Base-by-base conservation (phyloP, 2,888 invertebrate genomes). In the Meiosimyza platycephala region DNA sequence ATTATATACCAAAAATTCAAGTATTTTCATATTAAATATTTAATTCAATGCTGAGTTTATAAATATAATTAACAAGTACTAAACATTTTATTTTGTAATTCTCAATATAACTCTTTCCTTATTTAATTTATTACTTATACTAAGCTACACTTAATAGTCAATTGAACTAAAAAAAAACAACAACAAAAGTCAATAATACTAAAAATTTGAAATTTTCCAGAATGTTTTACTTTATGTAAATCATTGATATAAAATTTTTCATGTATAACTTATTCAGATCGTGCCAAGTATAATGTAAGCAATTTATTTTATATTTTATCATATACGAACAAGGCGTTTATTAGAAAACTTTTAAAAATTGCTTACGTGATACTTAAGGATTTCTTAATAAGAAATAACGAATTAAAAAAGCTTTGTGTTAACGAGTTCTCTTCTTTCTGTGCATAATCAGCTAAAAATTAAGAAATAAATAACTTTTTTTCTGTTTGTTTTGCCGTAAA, bases 401-500 rank as follows among this genome's bases (percentile, higher is more conserved):
- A 40, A 40, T 1, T 9, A 9, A 40, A 40, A 9, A 9, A 40
- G 40, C 40, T 40, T 40, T 40, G 9, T 40, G 40, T 40, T 40
- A 40, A 40, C 4, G 4, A 40, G 40, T 40, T 40, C 1, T 9
- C 6, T 40, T 40, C 40, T 40, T 9, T 40, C 9, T 40, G 2
- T 40, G 40, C 40, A 40, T 40, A 9, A 40, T 40, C 40, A 40
- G 40, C 40, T 40, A 40, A 40, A 40, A 40, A 18, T 18, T 16
- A 22, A 72, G 48, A 51, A 52, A 52, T 64, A 6, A 54, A 47
- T 13, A 57, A 28, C 33, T 48, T 71, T 72, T 74, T 75, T 55
- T 71, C 60, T 74, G 59, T 82, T 83, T 80, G 76, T 83, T 85
- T 83, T 85, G 85, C 85, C 85, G 82, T 83, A 84, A 85, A 85